Conservation (phyloP, 2,888 invertebrate genomes). For the Zele albiditarsus region DNA sequence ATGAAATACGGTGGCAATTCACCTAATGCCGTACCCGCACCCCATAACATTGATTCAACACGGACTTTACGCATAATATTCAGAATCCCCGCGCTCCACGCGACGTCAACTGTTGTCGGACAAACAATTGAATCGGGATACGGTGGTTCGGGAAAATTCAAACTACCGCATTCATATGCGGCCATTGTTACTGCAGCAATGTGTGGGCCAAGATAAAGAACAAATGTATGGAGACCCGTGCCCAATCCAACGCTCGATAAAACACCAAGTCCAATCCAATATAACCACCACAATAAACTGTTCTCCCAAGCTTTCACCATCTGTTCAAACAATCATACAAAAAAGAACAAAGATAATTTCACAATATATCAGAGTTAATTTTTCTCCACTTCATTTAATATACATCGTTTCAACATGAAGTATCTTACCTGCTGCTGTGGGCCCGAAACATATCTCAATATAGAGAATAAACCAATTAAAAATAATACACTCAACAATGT, state of each 20-base stretch:
- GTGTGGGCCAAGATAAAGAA: slow-evolving; percentile 98
- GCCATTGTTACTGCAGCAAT: slow-evolving; percentile 98
- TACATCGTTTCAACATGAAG: background rate
- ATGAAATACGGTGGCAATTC: slow-evolving; percentile 99
- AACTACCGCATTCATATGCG: slow-evolving; percentile 95
- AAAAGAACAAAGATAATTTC: background rate
- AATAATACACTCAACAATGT: slow-evolving; percentile 65
- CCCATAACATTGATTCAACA: slow-evolving; percentile 98
- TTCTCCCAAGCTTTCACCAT: slow-evolving; percentile 67
- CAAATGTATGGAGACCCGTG: slow-evolving; percentile 98
- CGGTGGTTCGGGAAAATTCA: slow-evolving; percentile 97
- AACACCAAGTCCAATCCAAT: slow-evolving; percentile 95
- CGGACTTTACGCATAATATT: slow-evolving; percentile 96
- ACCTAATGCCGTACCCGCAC: slow-evolving; percentile 97
- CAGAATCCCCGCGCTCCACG: slow-evolving; percentile 85
- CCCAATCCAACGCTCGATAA: slow-evolving; percentile 98
- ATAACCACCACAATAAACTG: slow-evolving; percentile 83
- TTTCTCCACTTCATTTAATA: background rate
- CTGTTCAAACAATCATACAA: slow-evolving; percentile 50
- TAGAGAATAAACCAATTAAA: slow-evolving; percentile 63
- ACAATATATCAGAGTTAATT: background rate
- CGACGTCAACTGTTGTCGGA: slow-evolving; percentile 81
- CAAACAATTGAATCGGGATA: slow-evolving; percentile 99
- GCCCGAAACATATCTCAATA: slow-evolving; percentile 65
- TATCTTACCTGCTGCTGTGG: slow-evolving; percentile 68